Percentiles rank a stretch among this genome's conserved stretches.
Evolutionary conservation across 1,140 invertebrate species (phyloP).

Genomic region (Charaxes varanes): DNA sequence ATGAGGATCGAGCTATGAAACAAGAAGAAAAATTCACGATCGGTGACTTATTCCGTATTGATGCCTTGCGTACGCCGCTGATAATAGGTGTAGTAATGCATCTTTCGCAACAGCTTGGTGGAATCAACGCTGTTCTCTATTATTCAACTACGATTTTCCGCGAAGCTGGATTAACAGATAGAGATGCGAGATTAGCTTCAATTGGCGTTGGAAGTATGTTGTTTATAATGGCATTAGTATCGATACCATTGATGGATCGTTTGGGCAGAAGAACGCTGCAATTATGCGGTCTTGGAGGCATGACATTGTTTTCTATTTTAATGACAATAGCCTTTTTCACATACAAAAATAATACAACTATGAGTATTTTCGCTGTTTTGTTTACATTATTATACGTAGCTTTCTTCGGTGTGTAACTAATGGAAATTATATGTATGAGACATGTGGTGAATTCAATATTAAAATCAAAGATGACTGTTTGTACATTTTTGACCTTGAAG

Average conservation of each 20-base stretch:
- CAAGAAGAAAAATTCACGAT: conserved; percentile 88
- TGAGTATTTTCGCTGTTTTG: conserved; percentile 84
- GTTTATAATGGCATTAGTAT: conserved; percentile 93
- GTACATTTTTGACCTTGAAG: no score
- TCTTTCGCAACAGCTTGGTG: conserved; percentile 95
- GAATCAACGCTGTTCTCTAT: conserved; percentile 95
- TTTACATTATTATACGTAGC: conserved; percentile 92
- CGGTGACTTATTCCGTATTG: conserved; percentile 85
- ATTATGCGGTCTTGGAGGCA: conserved; percentile 90
- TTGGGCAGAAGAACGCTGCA: conserved; percentile 91
- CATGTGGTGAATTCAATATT: no score
- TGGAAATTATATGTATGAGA: no score
- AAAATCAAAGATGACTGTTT: no score
- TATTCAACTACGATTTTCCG: conserved; percentile 92
- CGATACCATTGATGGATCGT: conserved; percentile 94
- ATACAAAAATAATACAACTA: conserved; percentile 73
- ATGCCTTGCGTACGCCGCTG: conserved; percentile 85
- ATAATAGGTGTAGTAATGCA: conserved; percentile 95
- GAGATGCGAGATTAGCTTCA: conserved; percentile 87
- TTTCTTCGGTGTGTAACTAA: no score
- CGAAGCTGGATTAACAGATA: conserved; percentile 84
- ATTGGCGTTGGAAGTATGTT: conserved; percentile 95
- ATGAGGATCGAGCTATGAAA: conserved; percentile 88
- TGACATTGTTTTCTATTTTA: conserved; percentile 94
- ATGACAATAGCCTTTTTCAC: conserved; percentile 86